Base-by-base conservation (phyloP, 2,888 invertebrate species). In the Eurois occulta region DNA sequence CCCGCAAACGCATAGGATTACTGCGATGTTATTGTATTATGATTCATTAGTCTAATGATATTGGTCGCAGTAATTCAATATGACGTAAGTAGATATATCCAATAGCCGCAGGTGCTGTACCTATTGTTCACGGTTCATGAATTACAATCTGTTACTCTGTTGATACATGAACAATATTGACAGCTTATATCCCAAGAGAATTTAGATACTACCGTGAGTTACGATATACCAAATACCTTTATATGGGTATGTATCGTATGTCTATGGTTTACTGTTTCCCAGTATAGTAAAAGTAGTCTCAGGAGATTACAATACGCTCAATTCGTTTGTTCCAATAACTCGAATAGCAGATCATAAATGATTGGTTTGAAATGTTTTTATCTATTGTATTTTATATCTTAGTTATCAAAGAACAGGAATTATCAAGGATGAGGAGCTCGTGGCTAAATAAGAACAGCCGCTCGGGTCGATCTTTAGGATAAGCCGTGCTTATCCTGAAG, bases 91-190 rank as follows among this genome's bases (percentile, higher is more conserved):
- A 52, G 10, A n/a, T 41, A 38, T 18, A 64, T 35, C 21, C 60
- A 35, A 62, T 35, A 68, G 38, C 35, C 62, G 67, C 62, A 52
- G 18, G 11, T 52, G 21, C 16, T 46, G n/a, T 52, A 38, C 24
- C 75, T 55, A 41, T 32, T 46, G 18, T 73, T 72, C 52, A 32
- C 35, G 43, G 55, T 75, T 75, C 75, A 75, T 41, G 24, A 68
- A 62, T 52, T 28, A 41, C n/a, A 55, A 64, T 11, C 10, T 46
- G 38, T 64, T 65, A 41, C 46, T 55, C 43, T 82, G 66, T 76
- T 70, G 75, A n/a, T 52, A 60, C 38, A 52, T 16, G 46, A 62
- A 70, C 80, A 58, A 68, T 81, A 75, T 82, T 82, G 77, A 55
- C 46, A 62, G 10, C 46, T 55, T n/a, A 72, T 16, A 66, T 60